These are phyloP conservation scores for Boleophthalmus pectinirostris DNA, from an alignment of 2,113 vertebrate genomes.

Conservation along the genomic window DNA sequence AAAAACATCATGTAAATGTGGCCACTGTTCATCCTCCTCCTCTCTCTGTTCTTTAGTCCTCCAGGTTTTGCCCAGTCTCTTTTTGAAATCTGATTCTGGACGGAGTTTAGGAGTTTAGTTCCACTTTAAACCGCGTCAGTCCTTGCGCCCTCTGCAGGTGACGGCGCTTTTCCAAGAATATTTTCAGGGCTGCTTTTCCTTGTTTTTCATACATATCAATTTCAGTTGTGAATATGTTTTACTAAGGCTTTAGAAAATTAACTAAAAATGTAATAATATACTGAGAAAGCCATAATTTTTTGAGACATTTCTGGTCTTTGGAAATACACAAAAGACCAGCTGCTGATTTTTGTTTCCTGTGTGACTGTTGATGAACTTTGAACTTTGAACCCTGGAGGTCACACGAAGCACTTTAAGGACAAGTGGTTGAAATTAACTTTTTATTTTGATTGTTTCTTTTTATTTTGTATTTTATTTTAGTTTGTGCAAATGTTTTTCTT, in stretches of 20 bases:
- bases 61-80: no score
- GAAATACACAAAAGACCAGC: background rate
- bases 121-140: no score
- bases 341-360: background rate
- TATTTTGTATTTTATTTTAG: background rate
- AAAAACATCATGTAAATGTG: no score
- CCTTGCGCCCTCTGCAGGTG: no score
- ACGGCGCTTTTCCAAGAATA: background rate
- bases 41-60: no score
- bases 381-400: constrained; percentile 31
- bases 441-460: constrained; percentile 26
- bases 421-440: constrained; percentile 36
- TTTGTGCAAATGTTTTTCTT: constrained; percentile 2
- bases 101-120: no score
- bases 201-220: background rate
- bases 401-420: constrained; percentile 71
- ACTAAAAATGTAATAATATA: background rate
- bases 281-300: constrained; percentile 55
- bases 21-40: no score
- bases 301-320: background rate
- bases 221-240: background rate
- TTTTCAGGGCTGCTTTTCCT: background rate
- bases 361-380: background rate
- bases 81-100: no score
- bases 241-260: background rate